A percentile compares a stretch with the other conserved stretches of the same genome.
Conservation (phyloP, 1,140 invertebrate genomes). For the Oncopodura yosiiana region DNA sequence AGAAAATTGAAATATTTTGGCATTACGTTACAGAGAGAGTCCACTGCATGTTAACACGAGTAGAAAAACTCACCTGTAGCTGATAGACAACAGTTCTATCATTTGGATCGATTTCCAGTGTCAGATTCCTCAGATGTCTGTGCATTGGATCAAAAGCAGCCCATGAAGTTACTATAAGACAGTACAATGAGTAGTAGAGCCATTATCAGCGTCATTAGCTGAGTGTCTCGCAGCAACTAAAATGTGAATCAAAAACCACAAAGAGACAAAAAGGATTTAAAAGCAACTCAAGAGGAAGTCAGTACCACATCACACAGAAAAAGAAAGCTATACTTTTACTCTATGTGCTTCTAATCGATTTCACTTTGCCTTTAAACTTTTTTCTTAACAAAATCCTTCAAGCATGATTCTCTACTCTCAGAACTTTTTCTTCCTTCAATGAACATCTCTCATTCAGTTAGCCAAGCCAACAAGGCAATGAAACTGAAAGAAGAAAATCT, state of each 20-base stretch:
- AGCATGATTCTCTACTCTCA: too few relatives aligned
- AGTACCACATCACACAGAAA: too few relatives aligned
- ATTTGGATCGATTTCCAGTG: conserved; percentile 60
- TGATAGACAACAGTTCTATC: conserved; percentile 74
- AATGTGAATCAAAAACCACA: not conserved
- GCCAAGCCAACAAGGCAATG: not conserved
- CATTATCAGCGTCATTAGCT: conserved; percentile 67
- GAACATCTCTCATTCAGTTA: too few relatives aligned
- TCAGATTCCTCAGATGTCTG: conserved; percentile 68
- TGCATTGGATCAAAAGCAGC: conserved; percentile 73
- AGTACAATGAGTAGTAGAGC: conserved; percentile 65
- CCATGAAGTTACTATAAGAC: conserved; percentile 67
- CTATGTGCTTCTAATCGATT: too few relatives aligned
- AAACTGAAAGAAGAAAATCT: conserved; percentile 13
- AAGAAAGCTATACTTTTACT: too few relatives aligned
- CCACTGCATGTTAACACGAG: too few relatives aligned
- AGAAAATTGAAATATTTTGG: too few relatives aligned
- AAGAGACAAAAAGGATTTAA: not conserved
- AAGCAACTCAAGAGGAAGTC: too few relatives aligned
- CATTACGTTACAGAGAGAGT: too few relatives aligned
- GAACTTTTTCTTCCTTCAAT: too few relatives aligned
- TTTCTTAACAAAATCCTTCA: too few relatives aligned
- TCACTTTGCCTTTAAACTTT: too few relatives aligned
- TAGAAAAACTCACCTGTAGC: conserved; percentile 72
- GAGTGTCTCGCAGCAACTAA: conserved; percentile 70